Base-by-base conservation (phyloP, 2,888 invertebrate species). In the Keiferia lycopersicella region DNA sequence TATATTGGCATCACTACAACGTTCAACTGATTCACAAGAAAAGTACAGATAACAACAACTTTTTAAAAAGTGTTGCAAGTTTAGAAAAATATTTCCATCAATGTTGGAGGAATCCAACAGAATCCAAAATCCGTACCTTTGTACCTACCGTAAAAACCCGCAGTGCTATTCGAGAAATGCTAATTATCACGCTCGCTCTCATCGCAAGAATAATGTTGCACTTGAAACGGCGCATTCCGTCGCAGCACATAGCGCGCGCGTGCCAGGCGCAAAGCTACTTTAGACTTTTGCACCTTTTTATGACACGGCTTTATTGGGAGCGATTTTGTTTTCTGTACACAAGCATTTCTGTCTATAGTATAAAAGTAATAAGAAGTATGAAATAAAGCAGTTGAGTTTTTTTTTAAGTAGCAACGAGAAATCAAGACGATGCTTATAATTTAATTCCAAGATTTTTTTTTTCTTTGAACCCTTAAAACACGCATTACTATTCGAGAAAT, bases 141-240 rank as follows among this genome's bases (percentile, higher is more conserved):
- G 45, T n/a, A n/a, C n/a, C n/a, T 16, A 45, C 22, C 51, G 6
- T 30, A n/a, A 8, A 56, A 56, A 26, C 2, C 8, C 45, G 12
- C 30, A 4, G 7, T 3, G 38, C 16, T 50, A 65, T 62, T 65
- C 57, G 1, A 61, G 65, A 64, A 70, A 68, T 69, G 67, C 62
- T 69, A 72, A 72, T 68, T 69, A 68, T 61, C 67, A 38, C 59
- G 16, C 39, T 45, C 58, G 38, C 18, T 39, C 57, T 60, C 51
- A 62, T 51, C 62, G 22, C 22, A 50, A 62, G 62, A 59, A 68
- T 71, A 68, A 72, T 72, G 61, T 69, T 69, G 67, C 66, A 69
- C 72, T 71, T 67, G 67, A 68, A 73, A 66, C 71, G 71, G 67
- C 66, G 65, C 69, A 74, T 77, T 70, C 73, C 74, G 69, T 70